Evolutionary conservation across 2,888 invertebrate species (phyloP), one percentile per base, ranked within the genome.

Genomic region (Strigamia maritima): DNA sequence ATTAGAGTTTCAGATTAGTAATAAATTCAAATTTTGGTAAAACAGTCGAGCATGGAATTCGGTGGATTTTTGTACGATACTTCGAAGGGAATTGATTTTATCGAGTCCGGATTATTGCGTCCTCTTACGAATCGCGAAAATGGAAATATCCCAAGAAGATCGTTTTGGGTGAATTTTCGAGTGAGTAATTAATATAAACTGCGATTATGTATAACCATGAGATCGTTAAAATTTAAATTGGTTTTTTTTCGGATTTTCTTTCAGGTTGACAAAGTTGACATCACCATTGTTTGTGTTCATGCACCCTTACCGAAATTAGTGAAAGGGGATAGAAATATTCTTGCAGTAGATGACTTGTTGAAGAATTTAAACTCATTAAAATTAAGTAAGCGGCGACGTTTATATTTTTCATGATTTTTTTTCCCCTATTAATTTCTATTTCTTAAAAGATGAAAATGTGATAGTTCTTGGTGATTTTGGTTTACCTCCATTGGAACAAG

Each of bases 11-110:
- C 4, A 19, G 14, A 22, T 19, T 65, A 65, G 19, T 65, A 10
- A n/a, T 24, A 22, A 65, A 22, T 65, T 6, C 19, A 35, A 8
- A 6, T 24, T 65, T 24, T 28, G 12, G 4, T 22, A 19, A 14
- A 77, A 44, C 4, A 77, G 31, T 26, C 19, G 54, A 77, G 19
- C 22, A 26, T 44, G 60, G 65, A 78, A 19, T 76, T 31, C 49
- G 81, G 77, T 79, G 82, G 81, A 12, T 81, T 82, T 74, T 60
- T 81, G 2, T 82, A 80, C 76, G 81, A 81, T 44, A 80, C 81
- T n/a, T 81, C 80, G 14, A 79, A 79, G 22, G 81, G 82, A 38
- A 79, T 82, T 4, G 79, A 80, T 24, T 65, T 82, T 28, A 80
- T 80, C 78, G 80, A 80, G 75, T 81, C 80, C 1, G 79, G 78